Evolutionary conservation across 1,140 invertebrate genomes (phyloP).

Genomic region (Alviniconcha marisindica): DNA sequence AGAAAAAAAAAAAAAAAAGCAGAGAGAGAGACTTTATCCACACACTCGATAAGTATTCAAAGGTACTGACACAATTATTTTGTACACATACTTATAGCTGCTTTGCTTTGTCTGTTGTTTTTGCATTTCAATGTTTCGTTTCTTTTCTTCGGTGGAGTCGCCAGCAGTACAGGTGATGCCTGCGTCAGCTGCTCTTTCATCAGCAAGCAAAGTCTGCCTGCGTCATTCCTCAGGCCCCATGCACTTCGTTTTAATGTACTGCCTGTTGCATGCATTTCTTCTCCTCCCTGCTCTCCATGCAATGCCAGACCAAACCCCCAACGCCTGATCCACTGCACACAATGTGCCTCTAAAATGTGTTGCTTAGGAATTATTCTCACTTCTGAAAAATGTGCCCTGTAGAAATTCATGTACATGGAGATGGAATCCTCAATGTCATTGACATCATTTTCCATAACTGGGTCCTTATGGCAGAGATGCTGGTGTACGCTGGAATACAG

Average conservation of each 20-base stretch:
- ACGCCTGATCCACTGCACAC: neutral
- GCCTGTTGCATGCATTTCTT: neutral
- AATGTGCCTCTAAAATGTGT: neutral
- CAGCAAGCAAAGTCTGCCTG: neutral
- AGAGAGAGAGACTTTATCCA: too few relatives aligned
- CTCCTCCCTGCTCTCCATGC: constrained; percentile 2
- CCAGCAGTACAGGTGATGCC: neutral
- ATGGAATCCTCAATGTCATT: neutral
- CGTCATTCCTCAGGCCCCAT: neutral
- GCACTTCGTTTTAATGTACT: neutral
- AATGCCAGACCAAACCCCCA: constrained; percentile 2
- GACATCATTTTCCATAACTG: neutral
- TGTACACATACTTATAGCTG: too few relatives aligned
- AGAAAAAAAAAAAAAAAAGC: too few relatives aligned
- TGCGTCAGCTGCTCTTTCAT: neutral
- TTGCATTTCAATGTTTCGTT: too few relatives aligned
- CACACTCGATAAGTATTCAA: too few relatives aligned
- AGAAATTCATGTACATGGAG: neutral
- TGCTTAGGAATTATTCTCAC: constrained; percentile 9
- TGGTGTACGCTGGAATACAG: neutral
- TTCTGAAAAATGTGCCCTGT: neutral
- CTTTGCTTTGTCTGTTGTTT: too few relatives aligned
- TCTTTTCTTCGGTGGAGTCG: too few relatives aligned
- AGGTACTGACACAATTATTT: too few relatives aligned
- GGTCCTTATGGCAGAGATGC: neutral